A percentile compares a stretch with the other conserved stretches of the same genome.
These are phyloP conservation scores for Drosophila parabipectinata DNA, from an alignment of 1,140 invertebrate species.

Conservation along the genomic window DNA sequence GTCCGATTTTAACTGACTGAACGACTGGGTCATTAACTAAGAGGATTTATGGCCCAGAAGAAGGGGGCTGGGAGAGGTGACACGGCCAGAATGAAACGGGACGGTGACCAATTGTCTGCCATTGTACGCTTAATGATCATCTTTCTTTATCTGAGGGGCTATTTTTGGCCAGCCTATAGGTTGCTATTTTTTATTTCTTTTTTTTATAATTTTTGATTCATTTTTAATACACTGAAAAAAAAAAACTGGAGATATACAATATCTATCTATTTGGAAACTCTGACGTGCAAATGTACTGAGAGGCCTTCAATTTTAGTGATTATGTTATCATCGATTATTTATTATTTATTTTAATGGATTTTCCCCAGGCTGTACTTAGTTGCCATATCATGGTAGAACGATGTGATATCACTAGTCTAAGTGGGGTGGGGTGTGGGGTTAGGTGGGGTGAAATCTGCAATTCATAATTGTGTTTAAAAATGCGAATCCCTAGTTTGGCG, in stretches of 20 bases:
- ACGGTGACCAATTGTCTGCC: constrained; percentile 58
- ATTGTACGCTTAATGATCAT: constrained; percentile 51
- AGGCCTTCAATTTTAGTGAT: constrained; percentile 1
- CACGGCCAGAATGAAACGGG: constrained; percentile 7
- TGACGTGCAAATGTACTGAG: constrained; percentile 28
- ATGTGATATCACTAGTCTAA: constrained; percentile 36
- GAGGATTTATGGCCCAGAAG: constrained; percentile 66
- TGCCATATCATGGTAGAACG: constrained; percentile 56
- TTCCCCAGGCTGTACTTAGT: constrained; percentile 40
- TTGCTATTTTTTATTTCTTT: constrained; percentile 31
- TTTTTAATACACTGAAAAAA: not conserved
- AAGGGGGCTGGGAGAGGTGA: constrained; percentile 20
- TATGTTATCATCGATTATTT: constrained; percentile 41
- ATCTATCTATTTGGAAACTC: not conserved
- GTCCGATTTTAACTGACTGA: constrained; percentile 74
- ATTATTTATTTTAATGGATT: constrained; percentile 56
- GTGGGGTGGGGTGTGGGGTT: too few relatives aligned
- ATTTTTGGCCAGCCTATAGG: constrained; percentile 58
- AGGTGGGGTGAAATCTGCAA: constrained; percentile 33
- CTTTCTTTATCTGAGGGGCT: constrained; percentile 45
- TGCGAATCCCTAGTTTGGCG: constrained; percentile 19
- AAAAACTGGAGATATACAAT: too few relatives aligned
- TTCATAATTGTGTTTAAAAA: constrained; percentile 26
- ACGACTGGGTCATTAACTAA: constrained; percentile 79
- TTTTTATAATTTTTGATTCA: constrained; percentile 1